These are phyloP conservation scores for Sminthopsis crassicaudata DNA, from an alignment of 2,113 vertebrate species.

Conservation along the genomic window DNA sequence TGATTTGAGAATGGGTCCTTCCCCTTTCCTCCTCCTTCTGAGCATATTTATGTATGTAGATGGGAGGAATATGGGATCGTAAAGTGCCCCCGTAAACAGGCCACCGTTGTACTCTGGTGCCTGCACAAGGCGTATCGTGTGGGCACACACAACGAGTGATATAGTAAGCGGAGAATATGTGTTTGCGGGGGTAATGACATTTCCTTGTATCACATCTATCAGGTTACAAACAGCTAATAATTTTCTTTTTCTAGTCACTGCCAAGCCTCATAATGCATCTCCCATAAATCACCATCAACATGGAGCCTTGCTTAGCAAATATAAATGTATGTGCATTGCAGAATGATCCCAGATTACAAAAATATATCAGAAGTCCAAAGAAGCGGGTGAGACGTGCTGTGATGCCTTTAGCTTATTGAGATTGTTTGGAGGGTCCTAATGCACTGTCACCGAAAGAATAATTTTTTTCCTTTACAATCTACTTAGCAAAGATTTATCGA, in stretches of 20 bases:
- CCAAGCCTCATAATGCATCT: constrained; percentile 82
- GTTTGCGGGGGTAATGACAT: constrained; percentile 78
- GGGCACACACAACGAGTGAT: constrained; percentile 55
- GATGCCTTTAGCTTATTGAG: constrained; percentile 93
- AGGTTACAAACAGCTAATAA: constrained; percentile 85
- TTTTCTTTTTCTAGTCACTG: constrained; percentile 85
- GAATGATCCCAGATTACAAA: constrained; percentile 86
- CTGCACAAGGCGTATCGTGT: constrained; percentile 44
- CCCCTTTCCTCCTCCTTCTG: neutral
- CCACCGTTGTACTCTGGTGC: constrained; percentile 29
- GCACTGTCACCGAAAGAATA: constrained; percentile 95
- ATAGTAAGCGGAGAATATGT: constrained; percentile 76
- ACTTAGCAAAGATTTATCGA: constrained; percentile 99
- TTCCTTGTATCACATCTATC: constrained; percentile 83
- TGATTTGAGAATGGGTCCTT: constrained; percentile 31
- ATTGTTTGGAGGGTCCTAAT: constrained; percentile 96
- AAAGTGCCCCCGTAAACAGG: constrained; percentile 11
- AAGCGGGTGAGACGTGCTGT: constrained; percentile 90
- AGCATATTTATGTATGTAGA: constrained; percentile 4
- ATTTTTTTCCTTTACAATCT: constrained; percentile 97
- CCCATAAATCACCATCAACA: constrained; percentile 85
- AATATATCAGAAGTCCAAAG: constrained; percentile 90
- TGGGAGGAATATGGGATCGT: neutral
- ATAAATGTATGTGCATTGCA: constrained; percentile 86
- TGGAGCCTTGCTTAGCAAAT: constrained; percentile 85